phyloP scores from a whole-genome alignment of 2,888 invertebrate species.

The Digitonthophagus gazella region DNA sequence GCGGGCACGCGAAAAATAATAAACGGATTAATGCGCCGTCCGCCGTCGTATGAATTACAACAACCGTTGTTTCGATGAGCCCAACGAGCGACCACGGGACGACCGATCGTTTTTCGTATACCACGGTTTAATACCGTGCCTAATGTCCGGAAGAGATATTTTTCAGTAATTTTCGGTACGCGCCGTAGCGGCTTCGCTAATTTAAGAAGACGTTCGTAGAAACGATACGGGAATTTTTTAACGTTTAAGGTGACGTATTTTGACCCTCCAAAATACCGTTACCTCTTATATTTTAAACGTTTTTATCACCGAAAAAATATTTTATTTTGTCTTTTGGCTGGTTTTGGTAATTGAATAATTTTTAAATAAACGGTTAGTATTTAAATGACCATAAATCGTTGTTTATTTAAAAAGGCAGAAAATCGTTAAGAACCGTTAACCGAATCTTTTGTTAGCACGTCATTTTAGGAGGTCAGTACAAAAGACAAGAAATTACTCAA shows the following conservation, averaged over 20 bases:
- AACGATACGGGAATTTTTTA: not conserved
- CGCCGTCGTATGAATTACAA: not conserved
- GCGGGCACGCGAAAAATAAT: not conserved
- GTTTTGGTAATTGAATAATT: not conserved
- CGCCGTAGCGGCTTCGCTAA: not conserved
- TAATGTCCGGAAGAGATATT: not conserved
- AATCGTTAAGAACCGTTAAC: not conserved
- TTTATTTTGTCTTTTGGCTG: too few relatives aligned
- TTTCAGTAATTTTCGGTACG: not conserved
- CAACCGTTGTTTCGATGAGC: not conserved
- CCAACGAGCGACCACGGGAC: not conserved
- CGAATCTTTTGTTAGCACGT: not conserved
- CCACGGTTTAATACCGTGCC: not conserved
- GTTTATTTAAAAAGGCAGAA: not conserved
- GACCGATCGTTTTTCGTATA: not conserved
- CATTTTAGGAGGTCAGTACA: not conserved
- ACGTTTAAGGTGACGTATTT: not conserved
- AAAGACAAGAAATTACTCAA: conserved; percentile 13
- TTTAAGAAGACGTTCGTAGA: not conserved
- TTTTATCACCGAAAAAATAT: too few relatives aligned
- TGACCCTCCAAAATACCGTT: not conserved
- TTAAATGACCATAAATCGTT: not conserved
- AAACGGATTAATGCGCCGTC: not conserved
- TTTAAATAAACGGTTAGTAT: not conserved
- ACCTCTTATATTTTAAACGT: too few relatives aligned